These are phyloP conservation scores for Periplaneta americana DNA, from an alignment of 1,140 invertebrate genomes.

Conservation along the genomic window DNA sequence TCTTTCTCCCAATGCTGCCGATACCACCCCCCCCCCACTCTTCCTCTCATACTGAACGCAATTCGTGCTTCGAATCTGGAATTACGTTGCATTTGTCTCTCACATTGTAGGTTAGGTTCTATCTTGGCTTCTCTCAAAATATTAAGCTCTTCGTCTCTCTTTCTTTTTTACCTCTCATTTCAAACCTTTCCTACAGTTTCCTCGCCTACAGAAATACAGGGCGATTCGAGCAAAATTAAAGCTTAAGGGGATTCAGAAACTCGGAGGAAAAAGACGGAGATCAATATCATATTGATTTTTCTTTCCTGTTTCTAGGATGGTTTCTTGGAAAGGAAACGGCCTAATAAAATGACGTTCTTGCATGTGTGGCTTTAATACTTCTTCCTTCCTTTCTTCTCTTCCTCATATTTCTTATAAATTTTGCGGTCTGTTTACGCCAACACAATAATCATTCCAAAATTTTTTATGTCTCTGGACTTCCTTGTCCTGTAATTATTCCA, in stretches of 20 bases:
- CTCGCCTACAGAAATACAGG: neutral
- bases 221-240: neutral
- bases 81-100: neutral
- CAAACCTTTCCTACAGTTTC: neutral
- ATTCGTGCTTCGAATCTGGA: conserved; percentile 4
- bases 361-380: no score
- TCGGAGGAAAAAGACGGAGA: neutral
- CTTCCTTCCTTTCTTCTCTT: no score
- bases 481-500: no score
- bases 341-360: no score
- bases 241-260: neutral
- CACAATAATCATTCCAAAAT: no score
- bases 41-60: conserved; percentile 4
- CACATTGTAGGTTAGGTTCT: neutral
- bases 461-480: no score
- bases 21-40: neutral
- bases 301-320: no score
- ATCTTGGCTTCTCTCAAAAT: neutral
- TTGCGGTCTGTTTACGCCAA: no score
- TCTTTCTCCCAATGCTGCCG: neutral
- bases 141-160: neutral
- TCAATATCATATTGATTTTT: neutral
- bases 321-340: no score
- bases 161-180: neutral
- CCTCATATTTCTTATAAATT: no score